These are phyloP conservation scores for Drosophila planitibia DNA, from an alignment of 2,888 invertebrate genomes.

Conservation along the genomic window DNA sequence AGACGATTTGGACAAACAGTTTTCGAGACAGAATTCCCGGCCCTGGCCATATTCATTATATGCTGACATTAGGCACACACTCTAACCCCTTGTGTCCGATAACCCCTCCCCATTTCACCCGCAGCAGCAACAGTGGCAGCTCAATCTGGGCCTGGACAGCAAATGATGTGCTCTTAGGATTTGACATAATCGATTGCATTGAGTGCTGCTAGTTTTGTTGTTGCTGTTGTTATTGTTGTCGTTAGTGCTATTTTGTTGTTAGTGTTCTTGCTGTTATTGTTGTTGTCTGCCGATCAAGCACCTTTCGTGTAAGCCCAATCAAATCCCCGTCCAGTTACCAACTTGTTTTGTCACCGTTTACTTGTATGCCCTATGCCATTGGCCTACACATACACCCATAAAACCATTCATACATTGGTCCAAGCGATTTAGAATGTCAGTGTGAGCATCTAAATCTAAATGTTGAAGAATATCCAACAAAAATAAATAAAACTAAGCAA, in stretches of 20 bases:
- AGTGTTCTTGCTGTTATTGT: slow-evolving; percentile 1
- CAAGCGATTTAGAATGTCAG: not conserved
- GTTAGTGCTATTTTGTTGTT: not conserved
- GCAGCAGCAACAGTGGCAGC: slow-evolving; percentile 10
- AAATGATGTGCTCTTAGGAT: slow-evolving; percentile 65
- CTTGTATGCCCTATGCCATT: not conserved
- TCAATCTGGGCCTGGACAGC: slow-evolving; percentile 31
- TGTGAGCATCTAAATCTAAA: not conserved
- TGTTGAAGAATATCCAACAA: not conserved
- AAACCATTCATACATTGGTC: not conserved
- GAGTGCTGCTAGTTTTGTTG: slow-evolving; percentile 20
- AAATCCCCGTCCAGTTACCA: slow-evolving; percentile 21
- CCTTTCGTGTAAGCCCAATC: slow-evolving; percentile 40
- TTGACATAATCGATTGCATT: slow-evolving; percentile 66
- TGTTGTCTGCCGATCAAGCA: slow-evolving; percentile 53
- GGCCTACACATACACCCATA: not conserved
- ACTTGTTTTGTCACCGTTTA: slow-evolving; percentile 15
- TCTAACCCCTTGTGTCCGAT: not conserved
- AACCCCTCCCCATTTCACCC: not conserved
- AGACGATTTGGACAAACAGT: slow-evolving; percentile 53
- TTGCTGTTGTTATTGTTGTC: not conserved
- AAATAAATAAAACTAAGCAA: not conserved
- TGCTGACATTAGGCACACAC: slow-evolving; percentile 61
- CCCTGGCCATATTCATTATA: slow-evolving; percentile 59
- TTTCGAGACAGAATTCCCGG: slow-evolving; percentile 52